Percentiles rank a stretch among this genome's conserved stretches.
Evolutionary conservation across 2,797 vertebrate genomes (phyloP).

Genomic region (Picus viridis): DNA sequence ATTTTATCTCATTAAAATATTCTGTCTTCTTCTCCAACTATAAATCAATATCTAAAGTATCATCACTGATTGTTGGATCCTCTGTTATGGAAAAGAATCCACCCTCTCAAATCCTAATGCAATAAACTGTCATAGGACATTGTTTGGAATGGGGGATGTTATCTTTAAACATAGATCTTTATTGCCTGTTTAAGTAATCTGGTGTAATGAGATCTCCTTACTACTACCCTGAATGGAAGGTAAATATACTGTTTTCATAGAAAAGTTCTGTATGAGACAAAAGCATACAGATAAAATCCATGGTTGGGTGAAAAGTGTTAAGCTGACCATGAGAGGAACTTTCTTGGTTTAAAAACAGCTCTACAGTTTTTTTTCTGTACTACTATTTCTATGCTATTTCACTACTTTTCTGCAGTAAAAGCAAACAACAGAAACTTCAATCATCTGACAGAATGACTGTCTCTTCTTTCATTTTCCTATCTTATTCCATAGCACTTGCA

Average conservation of each 20-base stretch:
- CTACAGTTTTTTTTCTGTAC: not conserved
- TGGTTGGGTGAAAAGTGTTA: not conserved
- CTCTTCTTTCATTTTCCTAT: not conserved
- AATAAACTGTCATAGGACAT: not conserved
- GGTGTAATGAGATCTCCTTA: not conserved
- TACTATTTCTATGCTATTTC: not conserved
- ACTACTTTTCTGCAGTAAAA: not conserved
- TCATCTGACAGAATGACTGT: not conserved
- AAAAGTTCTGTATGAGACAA: not conserved
- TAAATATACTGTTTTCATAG: not conserved
- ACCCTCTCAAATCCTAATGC: not conserved
- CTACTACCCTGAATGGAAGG: not conserved
- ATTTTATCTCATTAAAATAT: not conserved
- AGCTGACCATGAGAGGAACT: not conserved
- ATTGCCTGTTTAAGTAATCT: not conserved
- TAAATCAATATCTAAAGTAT: not conserved
- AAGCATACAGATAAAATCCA: not conserved
- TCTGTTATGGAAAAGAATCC: not conserved
- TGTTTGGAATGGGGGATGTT: not conserved
- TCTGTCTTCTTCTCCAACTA: not conserved
- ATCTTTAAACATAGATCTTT: not conserved
- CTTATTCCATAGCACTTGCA: not conserved
- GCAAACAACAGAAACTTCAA: not conserved
- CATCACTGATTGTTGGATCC: not conserved
- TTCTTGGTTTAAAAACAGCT: conserved; percentile 4